Percentiles rank a stretch among this genome's conserved stretches.
These are phyloP conservation scores for Hemaris fuciformis DNA, from an alignment of 2,888 invertebrate genomes.

Conservation along the genomic window DNA sequence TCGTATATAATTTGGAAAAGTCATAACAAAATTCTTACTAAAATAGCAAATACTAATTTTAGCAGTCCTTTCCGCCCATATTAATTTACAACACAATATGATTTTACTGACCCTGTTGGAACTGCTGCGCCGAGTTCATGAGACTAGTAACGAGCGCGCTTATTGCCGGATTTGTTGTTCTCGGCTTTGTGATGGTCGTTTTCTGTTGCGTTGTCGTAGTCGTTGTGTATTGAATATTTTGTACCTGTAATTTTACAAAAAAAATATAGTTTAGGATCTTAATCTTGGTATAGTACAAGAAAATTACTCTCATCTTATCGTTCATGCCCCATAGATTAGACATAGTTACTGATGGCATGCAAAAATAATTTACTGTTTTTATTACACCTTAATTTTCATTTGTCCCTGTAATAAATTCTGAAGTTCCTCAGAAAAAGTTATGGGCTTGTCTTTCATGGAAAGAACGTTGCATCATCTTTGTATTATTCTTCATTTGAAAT, in stretches of 20 bases:
- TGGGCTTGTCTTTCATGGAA: no score
- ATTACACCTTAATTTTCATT: no score
- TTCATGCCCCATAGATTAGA: no score
- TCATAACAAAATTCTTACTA: not conserved
- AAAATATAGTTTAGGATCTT: no score
- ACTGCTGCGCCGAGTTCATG: constrained; percentile 91
- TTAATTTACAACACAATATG: not conserved
- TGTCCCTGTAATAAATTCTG: no score
- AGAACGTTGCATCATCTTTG: not conserved
- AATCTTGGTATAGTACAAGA: no score
- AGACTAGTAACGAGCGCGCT: constrained; percentile 90
- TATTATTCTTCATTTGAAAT: not conserved
- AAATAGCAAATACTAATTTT: not conserved
- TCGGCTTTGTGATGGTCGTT: constrained; percentile 75
- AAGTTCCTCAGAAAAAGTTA: no score
- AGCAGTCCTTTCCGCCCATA: not conserved
- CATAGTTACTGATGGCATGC: no score
- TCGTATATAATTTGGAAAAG: not conserved
- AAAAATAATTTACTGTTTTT: no score
- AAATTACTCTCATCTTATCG: no score
- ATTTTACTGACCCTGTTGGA: constrained; percentile 82
- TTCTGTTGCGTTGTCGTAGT: constrained; percentile 73
- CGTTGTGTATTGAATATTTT: constrained; percentile 72
- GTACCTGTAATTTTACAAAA: constrained; percentile 48
- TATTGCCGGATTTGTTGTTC: constrained; percentile 85